Base-by-base conservation (phyloP, 2,888 invertebrate species). In the Eristalis pertinax region DNA sequence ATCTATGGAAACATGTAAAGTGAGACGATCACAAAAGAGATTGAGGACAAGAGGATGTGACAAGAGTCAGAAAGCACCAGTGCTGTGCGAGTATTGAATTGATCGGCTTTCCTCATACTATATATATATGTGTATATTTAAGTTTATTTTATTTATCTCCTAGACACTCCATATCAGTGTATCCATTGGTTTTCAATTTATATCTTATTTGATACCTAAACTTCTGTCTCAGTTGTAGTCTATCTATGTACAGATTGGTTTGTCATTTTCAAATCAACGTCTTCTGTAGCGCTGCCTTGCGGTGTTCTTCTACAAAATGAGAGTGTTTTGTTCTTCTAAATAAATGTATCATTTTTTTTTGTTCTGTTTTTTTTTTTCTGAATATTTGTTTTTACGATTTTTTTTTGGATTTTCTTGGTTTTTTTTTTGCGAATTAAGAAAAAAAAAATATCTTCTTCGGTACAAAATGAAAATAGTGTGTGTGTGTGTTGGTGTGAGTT, bases 381-480 rank as follows among this genome's bases (percentile, higher is more conserved):
- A 8, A 4, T 32, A 32, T 32, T 32, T 89, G 85, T 88, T 69
- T 80, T 76, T 87, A 50, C 32, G 56, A 56, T 81, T 89, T 89
- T 85, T n/a, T 82, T 77, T 83, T 50, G 50, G n/a, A 63, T 69
- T 77, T 77, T 76, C 50, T 77, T 77, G 63, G 43, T 13, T 74
- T 41, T 74, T 43, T 83, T 75, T 70, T 79, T 83, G 78, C 72
- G 78, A 83, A 83, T 86, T 78, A 83, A 83, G 78, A 86, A 79
- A 50, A 50, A 50, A 50, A 86, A 86, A 83, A 86, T 83, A 83
- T 78, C 29, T 78, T 63, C 56, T 83, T 82, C 86, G 75, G 87
- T 87, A 87, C 80, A 87, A 87, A 87, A 87, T 87, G 87, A 87
- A 87, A 87, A 87, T 87, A 87, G 87, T 87, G 87, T 87, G 60